Conservation (phyloP, 2,797 vertebrate genomes). For the Okamejei kenojei region DNA sequence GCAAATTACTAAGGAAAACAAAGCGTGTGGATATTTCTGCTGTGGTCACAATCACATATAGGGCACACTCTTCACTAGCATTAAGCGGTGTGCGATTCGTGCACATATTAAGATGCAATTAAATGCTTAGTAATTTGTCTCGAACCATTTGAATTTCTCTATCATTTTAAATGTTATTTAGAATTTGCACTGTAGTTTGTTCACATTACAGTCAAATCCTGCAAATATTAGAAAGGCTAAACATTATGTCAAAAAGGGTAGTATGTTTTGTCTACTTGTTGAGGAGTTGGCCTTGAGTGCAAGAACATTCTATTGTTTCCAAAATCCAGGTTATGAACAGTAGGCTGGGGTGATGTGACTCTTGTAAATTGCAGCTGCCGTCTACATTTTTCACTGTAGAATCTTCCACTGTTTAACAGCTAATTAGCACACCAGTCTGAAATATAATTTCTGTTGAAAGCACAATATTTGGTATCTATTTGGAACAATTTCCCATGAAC, state of each 20-base stretch:
- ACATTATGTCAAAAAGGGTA: too few relatives aligned
- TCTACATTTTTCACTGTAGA: neutral
- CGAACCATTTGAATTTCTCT: neutral
- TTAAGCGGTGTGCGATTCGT: too few relatives aligned
- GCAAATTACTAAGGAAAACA: too few relatives aligned
- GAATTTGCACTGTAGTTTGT: neutral
- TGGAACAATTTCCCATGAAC: neutral
- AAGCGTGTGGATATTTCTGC: too few relatives aligned
- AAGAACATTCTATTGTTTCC: neutral
- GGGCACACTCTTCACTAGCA: too few relatives aligned
- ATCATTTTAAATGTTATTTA: neutral
- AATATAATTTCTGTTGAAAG: neutral
- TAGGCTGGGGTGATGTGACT: neutral
- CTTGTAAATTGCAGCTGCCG: neutral
- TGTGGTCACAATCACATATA: too few relatives aligned
- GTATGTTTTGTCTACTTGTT: neutral
- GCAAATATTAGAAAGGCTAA: neutral
- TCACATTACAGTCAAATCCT: neutral
- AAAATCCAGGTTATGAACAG: neutral
- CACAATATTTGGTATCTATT: neutral
- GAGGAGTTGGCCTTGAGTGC: neutral
- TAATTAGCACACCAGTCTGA: constrained; percentile 2
- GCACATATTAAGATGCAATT: too few relatives aligned
- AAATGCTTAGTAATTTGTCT: neutral
- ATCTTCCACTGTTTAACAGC: neutral